Base-by-base conservation (phyloP, 2,888 invertebrate species). In the Belgica antarctica region DNA sequence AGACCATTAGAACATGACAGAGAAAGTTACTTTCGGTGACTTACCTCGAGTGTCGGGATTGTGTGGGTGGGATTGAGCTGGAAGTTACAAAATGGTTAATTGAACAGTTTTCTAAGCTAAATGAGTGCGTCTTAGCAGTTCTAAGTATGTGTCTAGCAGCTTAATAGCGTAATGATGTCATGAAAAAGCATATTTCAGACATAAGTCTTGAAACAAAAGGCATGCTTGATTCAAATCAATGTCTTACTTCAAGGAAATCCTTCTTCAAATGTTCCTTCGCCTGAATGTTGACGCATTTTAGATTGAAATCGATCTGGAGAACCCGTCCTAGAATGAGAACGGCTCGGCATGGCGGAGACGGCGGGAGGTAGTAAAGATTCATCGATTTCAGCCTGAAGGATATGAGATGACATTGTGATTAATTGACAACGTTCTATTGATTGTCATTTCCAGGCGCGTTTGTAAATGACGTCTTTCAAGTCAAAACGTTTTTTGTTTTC, bases 11-110 rank as follows among this genome's bases (percentile, higher is more conserved):
- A 46, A 46, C n/a, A n/a, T n/a, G 15, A 46, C 22, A 52, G 22
- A 31, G 5, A 52, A 52, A 52, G 12, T 31, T 31, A n/a, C 41
- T 41, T 41, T 41, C 41, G 41, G 10, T 63, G 12, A 17, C 41
- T 12, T 31, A 68, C 68, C 47, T 68, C 87, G 71, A 94, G 78
- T 0, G 92, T 92, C 4, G 94, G 94, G 72, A 94, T 84, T 41
- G 87, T 87, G 78, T 93, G 93, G 80, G 92, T 91, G 0, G 92
- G 92, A 78, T 92, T 92, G 46, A 92, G 78, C 90, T 90, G 78
- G 7, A 59, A 59, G 5, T 15, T 5, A 34, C 10, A 34, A 8
- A 34, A 34, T 34, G 34, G 7, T 34, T n/a, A n/a, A n/a, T n/a
- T n/a, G n/a, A n/a, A n/a, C n/a, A n/a, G n/a, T n/a, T n/a, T n/a